Base-by-base conservation (phyloP, 2,797 vertebrate species). In the Gymnopithys bicolor region DNA sequence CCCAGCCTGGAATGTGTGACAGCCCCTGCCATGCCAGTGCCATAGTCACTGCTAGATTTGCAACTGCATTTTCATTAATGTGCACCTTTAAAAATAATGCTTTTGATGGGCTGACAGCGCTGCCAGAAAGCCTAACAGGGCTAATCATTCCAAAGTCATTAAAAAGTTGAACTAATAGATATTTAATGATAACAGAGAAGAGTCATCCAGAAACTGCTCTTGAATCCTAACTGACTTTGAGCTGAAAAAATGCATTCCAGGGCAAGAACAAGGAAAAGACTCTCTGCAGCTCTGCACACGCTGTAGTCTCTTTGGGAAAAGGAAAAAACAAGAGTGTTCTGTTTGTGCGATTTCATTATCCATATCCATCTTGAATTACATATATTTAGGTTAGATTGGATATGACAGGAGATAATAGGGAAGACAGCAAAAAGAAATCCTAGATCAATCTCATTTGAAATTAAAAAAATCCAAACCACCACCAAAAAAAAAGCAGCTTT, bases 361-460 rank as follows among this genome's bases (percentile, higher is more conserved):
- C 80, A 80, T 78, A 39, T 86, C 69, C 51, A 82, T 83, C 87
- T 92, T 94, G 92, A 92, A 95, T 93, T 82, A 68, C 73, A 35
- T 12, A 45, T 2, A 12, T 81, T 90, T 93, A 93, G 80, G 75
- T 94, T 94, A 95, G 95, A 96, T 60, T 86, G 90, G 60, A 86
- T 71, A 90, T 94, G 94, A 96, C 78, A 96, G 76, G 68, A 97
- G 89, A 97, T 97, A 96, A 92, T 32, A 95, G 27, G 27, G 43
- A 95, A 46, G 84, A 94, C 77, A 94, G 94, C 39, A 90, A 48
- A 77, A 56, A 84, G 86, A 96, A 97, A 97, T 87, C 79, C 64
- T 96, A 96, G 82, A 93, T 87, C 24, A 51, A 53, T 55, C 83
- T 93, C 11, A 33, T 66, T 90, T 85, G 19, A 81, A 95, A 83